Base-by-base conservation (phyloP, 2,797 vertebrate species). In the Sebastiscus tertius region DNA sequence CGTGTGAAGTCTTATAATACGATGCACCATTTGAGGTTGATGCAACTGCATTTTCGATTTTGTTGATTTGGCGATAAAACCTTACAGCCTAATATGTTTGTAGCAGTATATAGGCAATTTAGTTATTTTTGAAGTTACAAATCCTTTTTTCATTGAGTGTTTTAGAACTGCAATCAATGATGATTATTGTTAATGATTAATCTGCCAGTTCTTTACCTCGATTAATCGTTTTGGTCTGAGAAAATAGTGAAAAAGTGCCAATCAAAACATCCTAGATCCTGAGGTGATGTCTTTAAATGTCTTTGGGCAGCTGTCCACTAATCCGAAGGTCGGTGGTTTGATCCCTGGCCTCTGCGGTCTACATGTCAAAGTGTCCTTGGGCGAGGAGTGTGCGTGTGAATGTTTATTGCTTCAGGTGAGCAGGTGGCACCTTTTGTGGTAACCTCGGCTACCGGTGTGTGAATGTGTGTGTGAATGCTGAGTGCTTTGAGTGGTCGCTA, bases 61-160 rank as follows among this genome's bases (percentile, higher is more conserved):
- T 42, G 5, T 0, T 0, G 39, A 42, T 42, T 42, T 39, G 36
- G 12, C 13, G 12, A 39, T 39, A 0, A 39, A 16, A 42, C 1
- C 42, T 18, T 46, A 13, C 12, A 75, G 61, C 11, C 55, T 24
- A 27, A 20, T 26, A 11, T 59, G 29, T 36, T 59, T 52, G 26
- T 14, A 13, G 18, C 65, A 14, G 26, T 12, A 13, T 33, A 31
- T 6, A 36, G 29, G n/a, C n/a, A 11, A 18, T 31, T 60, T 11
- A 31, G 26, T 72, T 12, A 22, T 24, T 24, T 24, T 61, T 34
- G 6, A 34, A 49, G 59, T 52, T 61, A 26, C 6, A 34, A 72
- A 46, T 49, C 13, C 3, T 31, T 66, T 33, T n/a, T 46, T 1
- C 12, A 49, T 42, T 0, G n/a, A 27, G 42, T 29, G 16, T 18